These are phyloP conservation scores for Rhynchomys soricoides DNA, from an alignment of 2,113 vertebrate species.

Conservation along the genomic window DNA sequence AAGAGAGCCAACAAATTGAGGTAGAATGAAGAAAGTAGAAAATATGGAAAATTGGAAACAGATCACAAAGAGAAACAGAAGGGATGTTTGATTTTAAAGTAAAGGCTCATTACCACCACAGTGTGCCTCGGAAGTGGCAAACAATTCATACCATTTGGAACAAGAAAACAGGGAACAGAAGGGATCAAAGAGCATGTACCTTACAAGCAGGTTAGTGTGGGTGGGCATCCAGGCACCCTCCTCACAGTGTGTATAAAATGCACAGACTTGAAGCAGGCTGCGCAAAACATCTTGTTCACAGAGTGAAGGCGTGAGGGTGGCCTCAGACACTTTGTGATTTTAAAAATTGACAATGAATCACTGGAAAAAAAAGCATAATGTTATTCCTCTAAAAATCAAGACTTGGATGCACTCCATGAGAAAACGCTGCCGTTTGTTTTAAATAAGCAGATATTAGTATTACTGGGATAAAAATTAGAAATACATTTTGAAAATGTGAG, in stretches of 20 bases:
- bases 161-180: not conserved
- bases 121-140: not conserved
- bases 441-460: slow-evolving; percentile 30
- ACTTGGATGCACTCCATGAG: not conserved
- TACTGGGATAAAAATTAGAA: slow-evolving; percentile 57
- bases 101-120: not conserved
- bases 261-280: fast-evolving
- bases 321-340: not conserved
- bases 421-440: slow-evolving; percentile 20
- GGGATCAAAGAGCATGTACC: fast-evolving
- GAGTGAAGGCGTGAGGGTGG: too few relatives aligned
- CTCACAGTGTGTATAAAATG: not conserved
- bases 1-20: not conserved
- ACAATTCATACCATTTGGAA: not conserved
- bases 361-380: not conserved
- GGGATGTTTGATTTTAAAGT: not conserved
- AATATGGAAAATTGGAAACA: not conserved
- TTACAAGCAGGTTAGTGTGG: too few relatives aligned
- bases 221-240: not conserved
- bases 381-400: not conserved
- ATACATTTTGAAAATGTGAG: slow-evolving; percentile 46
- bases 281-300: too few relatives aligned
- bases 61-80: not conserved
- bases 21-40: not conserved
- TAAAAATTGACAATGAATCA: not conserved